Evolutionary conservation across 2,113 vertebrate genomes (phyloP), one percentile per base, ranked within the genome.

Genomic region (Perca fluviatilis): DNA sequence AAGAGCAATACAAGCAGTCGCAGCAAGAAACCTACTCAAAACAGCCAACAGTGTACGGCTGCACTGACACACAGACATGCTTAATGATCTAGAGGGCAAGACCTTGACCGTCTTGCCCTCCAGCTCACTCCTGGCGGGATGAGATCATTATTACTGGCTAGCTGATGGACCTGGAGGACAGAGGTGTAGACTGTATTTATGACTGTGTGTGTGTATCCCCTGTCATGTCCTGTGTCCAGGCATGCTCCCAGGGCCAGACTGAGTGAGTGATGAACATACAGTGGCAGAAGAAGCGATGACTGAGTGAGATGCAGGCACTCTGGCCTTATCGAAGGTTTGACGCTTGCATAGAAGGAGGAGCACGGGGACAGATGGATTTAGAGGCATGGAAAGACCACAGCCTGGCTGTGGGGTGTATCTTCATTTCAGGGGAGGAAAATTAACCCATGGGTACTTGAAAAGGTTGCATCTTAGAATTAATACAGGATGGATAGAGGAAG

Each of bases 111-210:
- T 75, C 83, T 88, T 40, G 66, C 91, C 91, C 88, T 68, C 11
- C 50, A 71, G 89, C 72, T 70, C 70, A 25, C 84, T 84, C 89
- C 85, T 88, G 80, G 80, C 86, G 80, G 85, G 87, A 91, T 93
- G 92, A 93, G 93, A 93, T 94, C 91, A 93, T 93, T 88, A 87
- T 90, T 91, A 89, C 84, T 91, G 88, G 89, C 87, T 79, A 75
- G 86, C 72, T 91, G 88, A 91, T 84, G 78, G 79, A 91, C 78
- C 89, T 91, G 87, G 58, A 84, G 91, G 92, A 88, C 81, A 90
- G 80, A 40, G 77, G 79, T 67, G 76, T 40, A 87, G 88, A 90
- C 86, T 90, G 84, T 82, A 88, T 92, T 89, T 57, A 88, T 89
- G 87, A 80, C 84, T 73, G 43, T 82, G 53, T 84, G 36, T 88